Conservation (phyloP, 1,140 invertebrate genomes). For the Chironomus tepperi region DNA sequence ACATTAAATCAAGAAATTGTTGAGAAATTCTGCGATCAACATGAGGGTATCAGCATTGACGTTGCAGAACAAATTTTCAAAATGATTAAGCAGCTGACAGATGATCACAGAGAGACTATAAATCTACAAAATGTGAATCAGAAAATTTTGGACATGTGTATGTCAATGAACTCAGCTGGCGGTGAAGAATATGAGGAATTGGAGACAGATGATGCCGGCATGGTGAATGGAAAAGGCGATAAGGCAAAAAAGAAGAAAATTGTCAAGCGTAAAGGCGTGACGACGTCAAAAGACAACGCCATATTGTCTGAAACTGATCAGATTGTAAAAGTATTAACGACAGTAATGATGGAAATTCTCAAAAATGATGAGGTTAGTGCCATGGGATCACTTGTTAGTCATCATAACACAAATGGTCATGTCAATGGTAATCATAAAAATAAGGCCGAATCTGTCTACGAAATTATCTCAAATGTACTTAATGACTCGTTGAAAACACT, state of each 20-base stretch:
- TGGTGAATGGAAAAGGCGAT: neutral
- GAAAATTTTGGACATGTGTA: neutral
- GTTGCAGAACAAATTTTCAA: neutral
- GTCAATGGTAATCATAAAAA: neutral
- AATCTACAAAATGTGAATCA: neutral
- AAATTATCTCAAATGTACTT: slow-evolving; percentile 19
- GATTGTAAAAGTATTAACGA: neutral
- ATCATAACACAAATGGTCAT: neutral
- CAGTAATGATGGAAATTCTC: neutral
- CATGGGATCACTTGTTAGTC: neutral
- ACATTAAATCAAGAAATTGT: slow-evolving; percentile 42
- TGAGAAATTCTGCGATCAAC: slow-evolving; percentile 9
- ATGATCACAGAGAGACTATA: neutral
- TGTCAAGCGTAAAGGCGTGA: neutral
- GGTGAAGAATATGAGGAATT: neutral
- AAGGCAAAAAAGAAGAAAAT: neutral
- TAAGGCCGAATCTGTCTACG: neutral
- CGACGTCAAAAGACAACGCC: neutral
- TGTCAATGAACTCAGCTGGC: neutral
- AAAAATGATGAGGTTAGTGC: neutral
- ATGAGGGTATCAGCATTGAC: neutral
- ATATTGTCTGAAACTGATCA: neutral
- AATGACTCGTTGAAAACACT: neutral
- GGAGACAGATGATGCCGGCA: neutral
- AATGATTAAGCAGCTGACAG: slow-evolving; percentile 6